phyloP scores from a whole-genome alignment of 2,113 vertebrate genomes.

The Eudorcas thomsonii region DNA sequence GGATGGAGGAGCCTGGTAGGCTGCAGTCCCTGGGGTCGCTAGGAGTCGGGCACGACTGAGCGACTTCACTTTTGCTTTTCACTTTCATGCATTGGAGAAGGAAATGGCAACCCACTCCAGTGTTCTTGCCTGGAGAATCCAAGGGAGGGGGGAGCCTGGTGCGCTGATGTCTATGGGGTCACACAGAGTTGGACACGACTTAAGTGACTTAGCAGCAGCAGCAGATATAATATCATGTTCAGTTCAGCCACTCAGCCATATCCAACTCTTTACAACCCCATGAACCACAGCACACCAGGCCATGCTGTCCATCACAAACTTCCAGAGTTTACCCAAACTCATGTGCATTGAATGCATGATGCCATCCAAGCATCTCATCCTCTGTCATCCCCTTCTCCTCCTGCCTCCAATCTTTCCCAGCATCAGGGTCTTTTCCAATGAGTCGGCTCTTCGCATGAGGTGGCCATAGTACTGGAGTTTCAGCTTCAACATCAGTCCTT shows the following conservation, averaged over 20 bases:
- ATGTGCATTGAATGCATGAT: neutral
- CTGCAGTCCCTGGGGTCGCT: too few relatives aligned
- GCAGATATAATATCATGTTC: neutral
- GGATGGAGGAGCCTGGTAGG: too few relatives aligned
- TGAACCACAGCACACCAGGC: neutral
- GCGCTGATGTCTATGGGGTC: too few relatives aligned
- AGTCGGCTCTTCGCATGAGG: accelerated
- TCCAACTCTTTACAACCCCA: neutral
- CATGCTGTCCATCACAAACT: neutral
- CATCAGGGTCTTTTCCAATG: neutral
- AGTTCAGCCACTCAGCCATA: neutral
- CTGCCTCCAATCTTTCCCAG: neutral
- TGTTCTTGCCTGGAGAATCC: too few relatives aligned
- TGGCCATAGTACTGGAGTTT: neutral
- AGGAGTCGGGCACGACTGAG: too few relatives aligned
- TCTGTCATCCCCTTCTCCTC: neutral
- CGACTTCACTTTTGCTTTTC: too few relatives aligned
- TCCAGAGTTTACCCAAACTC: neutral
- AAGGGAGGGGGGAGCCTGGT: too few relatives aligned
- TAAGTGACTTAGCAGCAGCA: too few relatives aligned
- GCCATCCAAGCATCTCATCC: neutral
- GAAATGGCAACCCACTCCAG: too few relatives aligned
- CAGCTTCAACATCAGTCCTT: neutral
- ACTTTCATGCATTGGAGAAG: too few relatives aligned
- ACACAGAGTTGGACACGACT: too few relatives aligned